These are phyloP conservation scores for Nothocercus nigrocapillus DNA, from an alignment of 2,113 vertebrate genomes.

Conservation along the genomic window DNA sequence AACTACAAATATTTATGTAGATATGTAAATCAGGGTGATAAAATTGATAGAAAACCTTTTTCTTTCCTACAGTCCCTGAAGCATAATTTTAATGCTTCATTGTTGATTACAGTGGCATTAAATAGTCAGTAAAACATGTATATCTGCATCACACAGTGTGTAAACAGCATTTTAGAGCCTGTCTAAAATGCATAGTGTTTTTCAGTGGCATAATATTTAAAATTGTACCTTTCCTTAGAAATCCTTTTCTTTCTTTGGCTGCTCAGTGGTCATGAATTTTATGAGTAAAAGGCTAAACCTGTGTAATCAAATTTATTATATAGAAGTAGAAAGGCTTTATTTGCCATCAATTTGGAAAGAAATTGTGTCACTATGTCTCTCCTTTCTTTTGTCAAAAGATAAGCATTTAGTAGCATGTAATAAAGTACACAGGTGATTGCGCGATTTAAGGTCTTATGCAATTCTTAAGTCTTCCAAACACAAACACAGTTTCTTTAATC, in stretches of 20 bases:
- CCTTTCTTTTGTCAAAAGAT: neutral
- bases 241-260: neutral
- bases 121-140: constrained; percentile 48
- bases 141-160: neutral
- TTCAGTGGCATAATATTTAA: neutral
- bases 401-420: constrained; percentile 36
- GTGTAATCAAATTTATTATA: constrained; percentile 21
- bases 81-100: constrained; percentile 56
- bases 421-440: constrained; percentile 12
- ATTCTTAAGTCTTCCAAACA: neutral
- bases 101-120: constrained; percentile 2
- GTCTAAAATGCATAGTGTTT: neutral
- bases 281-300: neutral
- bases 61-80: neutral
- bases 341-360: constrained; percentile 53
- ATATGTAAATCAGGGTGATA: constrained; percentile 51
- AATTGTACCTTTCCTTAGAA: neutral
- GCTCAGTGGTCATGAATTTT: neutral
- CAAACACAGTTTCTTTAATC: neutral
- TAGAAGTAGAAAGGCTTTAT: constrained; percentile 40
- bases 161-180: constrained; percentile 17
- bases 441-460: neutral
- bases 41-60: constrained; percentile 31
- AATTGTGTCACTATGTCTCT: constrained; percentile 16
- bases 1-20: constrained; percentile 44